Percentiles rank a stretch among this genome's conserved stretches.
Evolutionary conservation across 2,797 vertebrate genomes (phyloP).

Genomic region (Cuniculus paca): DNA sequence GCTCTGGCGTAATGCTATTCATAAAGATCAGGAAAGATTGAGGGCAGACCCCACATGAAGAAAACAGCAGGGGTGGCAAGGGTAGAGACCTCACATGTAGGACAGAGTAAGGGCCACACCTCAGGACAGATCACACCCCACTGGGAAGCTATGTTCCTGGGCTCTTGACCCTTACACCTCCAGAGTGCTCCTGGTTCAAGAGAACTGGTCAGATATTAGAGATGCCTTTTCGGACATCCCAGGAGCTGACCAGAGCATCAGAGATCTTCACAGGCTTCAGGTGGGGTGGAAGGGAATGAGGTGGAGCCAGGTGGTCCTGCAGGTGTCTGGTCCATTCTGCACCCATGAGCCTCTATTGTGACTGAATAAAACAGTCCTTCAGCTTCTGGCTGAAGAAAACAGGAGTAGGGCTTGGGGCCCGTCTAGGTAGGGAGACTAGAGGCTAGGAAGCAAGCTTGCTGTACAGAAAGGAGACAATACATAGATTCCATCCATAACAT

Average conservation of each 20-base stretch:
- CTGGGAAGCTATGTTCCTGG: neutral
- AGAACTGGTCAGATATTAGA: neutral
- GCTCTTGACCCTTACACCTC: neutral
- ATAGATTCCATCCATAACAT: neutral
- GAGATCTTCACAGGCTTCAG: neutral
- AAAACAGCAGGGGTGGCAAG: neutral
- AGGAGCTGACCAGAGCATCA: neutral
- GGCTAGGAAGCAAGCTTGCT: accelerated
- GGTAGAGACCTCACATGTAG: neutral
- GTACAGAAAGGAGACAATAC: neutral
- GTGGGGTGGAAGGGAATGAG: too few relatives aligned
- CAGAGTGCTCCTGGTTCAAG: neutral
- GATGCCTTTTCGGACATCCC: neutral
- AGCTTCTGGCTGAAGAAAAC: neutral
- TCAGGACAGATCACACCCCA: neutral
- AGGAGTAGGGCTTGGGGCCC: neutral
- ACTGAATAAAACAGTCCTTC: too few relatives aligned
- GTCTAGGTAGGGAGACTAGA: too few relatives aligned
- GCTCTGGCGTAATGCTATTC: neutral
- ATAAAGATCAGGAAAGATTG: neutral
- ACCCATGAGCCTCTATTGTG: neutral
- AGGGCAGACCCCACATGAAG: too few relatives aligned
- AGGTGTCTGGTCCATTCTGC: neutral
- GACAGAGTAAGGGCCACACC: too few relatives aligned
- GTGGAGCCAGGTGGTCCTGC: neutral